These are phyloP conservation scores for Ceriagrion tenellum DNA, from an alignment of 2,888 invertebrate species.

Conservation along the genomic window DNA sequence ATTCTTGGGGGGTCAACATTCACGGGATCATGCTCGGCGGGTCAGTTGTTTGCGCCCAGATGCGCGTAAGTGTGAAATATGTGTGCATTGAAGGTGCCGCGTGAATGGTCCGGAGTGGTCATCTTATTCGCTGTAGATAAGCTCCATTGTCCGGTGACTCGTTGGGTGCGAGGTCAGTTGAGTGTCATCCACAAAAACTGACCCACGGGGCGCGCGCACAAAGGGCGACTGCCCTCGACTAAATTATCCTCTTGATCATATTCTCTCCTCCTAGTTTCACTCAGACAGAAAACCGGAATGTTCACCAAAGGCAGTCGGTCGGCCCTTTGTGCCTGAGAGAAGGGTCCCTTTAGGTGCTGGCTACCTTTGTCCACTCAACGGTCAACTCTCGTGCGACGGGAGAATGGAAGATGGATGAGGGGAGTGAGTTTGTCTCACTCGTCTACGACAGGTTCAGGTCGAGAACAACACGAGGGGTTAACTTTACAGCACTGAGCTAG, in stretches of 20 bases:
- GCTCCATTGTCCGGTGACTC: conserved; percentile 35
- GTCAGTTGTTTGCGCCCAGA: conserved; percentile 45
- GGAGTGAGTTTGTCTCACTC: neutral
- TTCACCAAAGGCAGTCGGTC: neutral
- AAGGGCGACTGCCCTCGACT: neutral
- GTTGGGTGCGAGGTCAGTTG: neutral
- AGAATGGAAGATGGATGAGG: neutral
- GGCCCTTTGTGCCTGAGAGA: neutral
- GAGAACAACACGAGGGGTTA: neutral
- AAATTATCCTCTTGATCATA: conserved; percentile 18
- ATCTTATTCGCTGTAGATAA: conserved; percentile 15
- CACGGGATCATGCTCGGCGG: conserved; percentile 31
- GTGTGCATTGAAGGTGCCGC: neutral
- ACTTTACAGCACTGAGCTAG: neutral
- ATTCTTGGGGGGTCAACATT: conserved; percentile 50
- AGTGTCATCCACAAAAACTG: neutral
- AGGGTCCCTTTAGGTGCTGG: neutral
- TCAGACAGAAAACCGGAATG: conserved; percentile 54
- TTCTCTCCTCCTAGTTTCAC: conserved; percentile 35
- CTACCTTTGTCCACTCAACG: conserved; percentile 26
- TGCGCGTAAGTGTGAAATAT: conserved; percentile 61
- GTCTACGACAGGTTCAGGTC: neutral
- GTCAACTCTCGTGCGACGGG: neutral
- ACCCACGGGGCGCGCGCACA: neutral
- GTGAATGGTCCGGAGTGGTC: conserved; percentile 30